Evolutionary conservation across 2,888 invertebrate genomes (phyloP), one percentile per base, ranked within the genome.

Genomic region (Drosophila tripunctata): DNA sequence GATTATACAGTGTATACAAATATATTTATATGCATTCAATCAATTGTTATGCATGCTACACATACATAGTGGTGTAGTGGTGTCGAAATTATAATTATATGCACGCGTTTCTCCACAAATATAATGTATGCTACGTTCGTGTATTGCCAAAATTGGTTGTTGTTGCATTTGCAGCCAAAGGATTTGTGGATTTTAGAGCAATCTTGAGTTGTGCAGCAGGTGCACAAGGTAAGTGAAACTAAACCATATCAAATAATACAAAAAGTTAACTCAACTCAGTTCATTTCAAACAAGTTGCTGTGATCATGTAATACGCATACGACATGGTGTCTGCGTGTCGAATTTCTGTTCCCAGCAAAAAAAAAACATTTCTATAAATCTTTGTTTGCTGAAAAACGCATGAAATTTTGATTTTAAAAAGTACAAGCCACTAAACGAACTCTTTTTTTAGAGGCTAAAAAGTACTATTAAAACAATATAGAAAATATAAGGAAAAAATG

Each of bases 81-180:
- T 22, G 50, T 35, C 19, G 17, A n/a, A 24, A 41, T 31, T 31
- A 12, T 65, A 33, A 14, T 22, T 55, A 38, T 63, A 51, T 74
- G 67, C 67, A 57, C 57, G 55, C 64, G 41, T 56, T 17, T 71
- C 50, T 61, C 63, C 57, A 50, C 33, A 54, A 64, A 61, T 75
- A 80, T 78, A 85, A 84, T 84, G 84, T 78, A 88, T 88, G 86
- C 78, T 68, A 81, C 78, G 77, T 80, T 83, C 68, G 84, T 68
- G 75, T 81, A 75, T 63, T 78, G 74, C 72, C 82, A 75, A 63
- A 83, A 88, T 86, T 88, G 90, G 83, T 86, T 89, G 77, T 83
- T 89, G 74, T 80, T 89, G 82, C 87, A 85, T 60, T 86, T 89
- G 76, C 90, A 88, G 82, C 89, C 88, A 69, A 88, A 89, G 83